Evolutionary conservation across 2,797 vertebrate species (phyloP).

Genomic region (Bradypodion pumilum): DNA sequence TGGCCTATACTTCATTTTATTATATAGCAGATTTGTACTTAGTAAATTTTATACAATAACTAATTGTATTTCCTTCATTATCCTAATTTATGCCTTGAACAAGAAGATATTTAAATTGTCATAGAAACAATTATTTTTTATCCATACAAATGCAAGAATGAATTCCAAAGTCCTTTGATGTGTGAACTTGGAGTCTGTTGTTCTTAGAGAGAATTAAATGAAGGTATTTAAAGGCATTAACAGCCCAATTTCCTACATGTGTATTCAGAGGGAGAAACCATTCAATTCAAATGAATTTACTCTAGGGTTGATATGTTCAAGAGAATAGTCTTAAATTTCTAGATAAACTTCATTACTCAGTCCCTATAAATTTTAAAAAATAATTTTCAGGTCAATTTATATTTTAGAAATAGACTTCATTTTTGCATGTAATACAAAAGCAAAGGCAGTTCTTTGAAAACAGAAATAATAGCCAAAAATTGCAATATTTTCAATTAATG

Average conservation of each 20-base stretch:
- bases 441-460: slow-evolving; percentile 26
- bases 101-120: slow-evolving; percentile 11
- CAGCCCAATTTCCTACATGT: neutral
- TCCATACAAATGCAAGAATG: neutral
- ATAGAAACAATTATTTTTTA: neutral
- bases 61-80: neutral
- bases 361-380: neutral
- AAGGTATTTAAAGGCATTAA: slow-evolving; percentile 34
- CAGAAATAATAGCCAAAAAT: neutral
- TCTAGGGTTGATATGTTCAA: neutral
- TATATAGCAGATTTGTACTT: neutral
- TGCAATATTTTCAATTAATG: neutral
- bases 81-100: neutral
- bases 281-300: neutral
- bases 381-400: slow-evolving; percentile 19
- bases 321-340: slow-evolving; percentile 17
- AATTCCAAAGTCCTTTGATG: slow-evolving; percentile 9
- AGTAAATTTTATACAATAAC: fast-evolving
- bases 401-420: slow-evolving; percentile 41
- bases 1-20: neutral
- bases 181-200: neutral
- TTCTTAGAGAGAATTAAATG: slow-evolving; percentile 35
- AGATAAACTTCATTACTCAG: slow-evolving; percentile 9
- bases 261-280: neutral
- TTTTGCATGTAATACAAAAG: slow-evolving; percentile 26